A percentile compares a stretch with the other conserved stretches of the same genome.
Conservation (phyloP, 2,113 vertebrate genomes). For the Chloebia gouldiae region DNA sequence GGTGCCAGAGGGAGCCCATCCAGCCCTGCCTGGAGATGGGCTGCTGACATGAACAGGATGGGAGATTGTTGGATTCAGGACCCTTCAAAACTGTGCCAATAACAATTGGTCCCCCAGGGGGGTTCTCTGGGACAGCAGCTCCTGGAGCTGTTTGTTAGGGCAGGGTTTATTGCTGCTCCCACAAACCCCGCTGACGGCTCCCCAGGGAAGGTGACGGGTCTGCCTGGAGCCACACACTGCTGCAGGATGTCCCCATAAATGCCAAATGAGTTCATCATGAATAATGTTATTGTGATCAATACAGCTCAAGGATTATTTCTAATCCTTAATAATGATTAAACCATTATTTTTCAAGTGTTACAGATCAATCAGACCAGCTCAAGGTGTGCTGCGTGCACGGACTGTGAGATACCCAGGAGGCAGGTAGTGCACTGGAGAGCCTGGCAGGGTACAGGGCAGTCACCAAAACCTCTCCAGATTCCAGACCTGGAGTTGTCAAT, state of each 20-base stretch:
- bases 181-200: neutral
- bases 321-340: constrained; percentile 76
- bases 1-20: neutral
- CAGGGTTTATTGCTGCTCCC: neutral
- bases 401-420: constrained; percentile 25
- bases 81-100: neutral
- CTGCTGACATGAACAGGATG: neutral
- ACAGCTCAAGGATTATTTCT: constrained; percentile 72
- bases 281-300: constrained; percentile 64
- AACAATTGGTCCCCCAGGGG: fast-evolving
- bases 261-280: constrained; percentile 63
- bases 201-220: neutral
- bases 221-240: neutral
- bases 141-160: neutral
- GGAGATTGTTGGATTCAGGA: neutral
- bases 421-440: neutral
- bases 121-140: neutral
- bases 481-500: neutral
- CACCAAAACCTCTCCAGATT: neutral
- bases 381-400: constrained; percentile 35
- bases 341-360: constrained; percentile 73
- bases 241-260: neutral
- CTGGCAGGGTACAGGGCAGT: neutral
- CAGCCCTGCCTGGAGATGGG: neutral
- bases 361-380: constrained; percentile 74